phyloP scores from a whole-genome alignment of 1,140 invertebrate species.

The Drosophila lini region DNA sequence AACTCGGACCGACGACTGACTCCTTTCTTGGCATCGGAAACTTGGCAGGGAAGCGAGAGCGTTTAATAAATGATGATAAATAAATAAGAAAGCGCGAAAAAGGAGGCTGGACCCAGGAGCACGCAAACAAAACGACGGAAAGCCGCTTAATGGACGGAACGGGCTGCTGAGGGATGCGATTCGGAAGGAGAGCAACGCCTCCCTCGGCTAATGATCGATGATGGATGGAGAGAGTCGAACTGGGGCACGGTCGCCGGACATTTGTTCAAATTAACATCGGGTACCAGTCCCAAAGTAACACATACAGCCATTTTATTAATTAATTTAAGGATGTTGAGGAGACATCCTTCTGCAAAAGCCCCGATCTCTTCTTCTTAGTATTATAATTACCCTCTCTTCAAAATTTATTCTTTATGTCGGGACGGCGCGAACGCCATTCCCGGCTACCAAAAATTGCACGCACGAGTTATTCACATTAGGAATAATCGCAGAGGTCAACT shows the following conservation, averaged over 20 bases:
- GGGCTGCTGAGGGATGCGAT: slow-evolving; percentile 5
- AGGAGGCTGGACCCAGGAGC: slow-evolving; percentile 45
- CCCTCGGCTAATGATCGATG: slow-evolving; percentile 32
- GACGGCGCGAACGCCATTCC: slow-evolving; percentile 84
- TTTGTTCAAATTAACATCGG: slow-evolving; percentile 35
- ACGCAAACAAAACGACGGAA: slow-evolving; percentile 31
- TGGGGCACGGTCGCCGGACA: slow-evolving; percentile 5
- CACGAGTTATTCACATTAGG: slow-evolving; percentile 84
- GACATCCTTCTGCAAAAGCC: neutral
- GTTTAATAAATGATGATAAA: slow-evolving; percentile 80
- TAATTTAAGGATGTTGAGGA: neutral
- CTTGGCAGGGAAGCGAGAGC: slow-evolving; percentile 46
- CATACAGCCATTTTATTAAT: neutral
- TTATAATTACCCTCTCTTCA: neutral
- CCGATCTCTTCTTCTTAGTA: no score
- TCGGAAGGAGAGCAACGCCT: neutral
- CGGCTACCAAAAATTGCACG: slow-evolving; percentile 84
- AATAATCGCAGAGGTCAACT: no score
- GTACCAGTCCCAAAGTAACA: neutral
- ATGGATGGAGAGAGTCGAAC: slow-evolving; percentile 6
- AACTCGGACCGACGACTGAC: slow-evolving; percentile 37
- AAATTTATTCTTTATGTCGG: slow-evolving; percentile 60
- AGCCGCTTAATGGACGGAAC: slow-evolving; percentile 53
- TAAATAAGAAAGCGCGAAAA: slow-evolving; percentile 69
- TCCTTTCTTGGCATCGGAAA: slow-evolving; percentile 65